phyloP scores from a whole-genome alignment of 2,888 invertebrate genomes.

The Eilema griseolum region DNA sequence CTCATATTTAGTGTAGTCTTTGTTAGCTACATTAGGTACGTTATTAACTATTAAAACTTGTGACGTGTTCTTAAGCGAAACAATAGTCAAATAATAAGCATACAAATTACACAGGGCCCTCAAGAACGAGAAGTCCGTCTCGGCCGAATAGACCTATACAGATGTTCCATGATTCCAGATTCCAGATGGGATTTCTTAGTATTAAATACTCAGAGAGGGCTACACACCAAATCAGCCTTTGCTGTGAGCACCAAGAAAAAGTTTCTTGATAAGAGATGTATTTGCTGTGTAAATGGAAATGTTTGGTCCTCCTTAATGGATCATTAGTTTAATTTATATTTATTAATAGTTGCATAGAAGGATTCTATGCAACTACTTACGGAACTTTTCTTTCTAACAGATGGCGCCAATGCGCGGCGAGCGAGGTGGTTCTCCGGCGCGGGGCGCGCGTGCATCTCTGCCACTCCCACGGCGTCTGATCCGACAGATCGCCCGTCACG shows the following conservation, averaged over 20 bases:
- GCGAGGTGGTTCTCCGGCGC: slow-evolving; percentile 81
- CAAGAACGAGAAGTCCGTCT: not conserved
- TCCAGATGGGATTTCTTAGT: not conserved
- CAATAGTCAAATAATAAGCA: not conserved
- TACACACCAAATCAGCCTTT: too few species aligned
- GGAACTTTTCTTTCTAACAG: slow-evolving; percentile 51
- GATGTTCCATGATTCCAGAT: too few species aligned
- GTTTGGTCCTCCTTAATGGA: too few species aligned
- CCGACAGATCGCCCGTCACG: slow-evolving; percentile 83
- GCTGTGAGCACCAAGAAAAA: too few species aligned
- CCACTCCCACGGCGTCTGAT: slow-evolving; percentile 83
- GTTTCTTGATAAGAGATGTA: too few species aligned
- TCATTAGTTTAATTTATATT: too few species aligned
- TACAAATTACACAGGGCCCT: not conserved
- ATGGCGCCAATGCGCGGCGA: slow-evolving; percentile 86
- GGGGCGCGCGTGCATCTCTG: slow-evolving; percentile 82
- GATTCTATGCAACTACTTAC: not conserved
- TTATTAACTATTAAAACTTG: slow-evolving; percentile 14
- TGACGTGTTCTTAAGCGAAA: not conserved
- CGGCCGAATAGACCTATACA: not conserved
- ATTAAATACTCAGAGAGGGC: not conserved
- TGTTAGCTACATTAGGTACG: slow-evolving; percentile 3
- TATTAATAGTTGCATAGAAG: too few species aligned
- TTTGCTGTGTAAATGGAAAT: too few species aligned
- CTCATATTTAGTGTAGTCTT: slow-evolving; percentile 20